Percentiles rank a stretch among this genome's conserved stretches.
Conservation (phyloP, 2,797 vertebrate genomes). For the Cirrhinus molitorella region DNA sequence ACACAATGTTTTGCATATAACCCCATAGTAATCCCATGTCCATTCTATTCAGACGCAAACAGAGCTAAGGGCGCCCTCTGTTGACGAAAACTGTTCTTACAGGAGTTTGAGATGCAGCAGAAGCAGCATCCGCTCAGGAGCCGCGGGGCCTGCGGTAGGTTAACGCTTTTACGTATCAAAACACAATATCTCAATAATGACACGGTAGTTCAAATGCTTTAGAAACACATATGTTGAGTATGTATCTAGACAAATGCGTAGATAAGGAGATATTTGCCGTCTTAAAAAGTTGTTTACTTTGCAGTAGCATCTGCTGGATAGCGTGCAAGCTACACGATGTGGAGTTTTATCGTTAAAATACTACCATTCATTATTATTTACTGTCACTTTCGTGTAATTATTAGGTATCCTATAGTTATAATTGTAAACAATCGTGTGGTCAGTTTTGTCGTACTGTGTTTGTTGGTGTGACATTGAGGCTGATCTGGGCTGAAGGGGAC, state of each 20-base stretch:
- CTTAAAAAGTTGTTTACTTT: constrained; percentile 41
- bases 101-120: background rate
- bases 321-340: constrained; percentile 32
- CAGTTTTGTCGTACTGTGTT: background rate
- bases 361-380: no score
- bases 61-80: constrained; percentile 32
- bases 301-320: constrained; percentile 36
- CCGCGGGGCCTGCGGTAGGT: constrained; percentile 38
- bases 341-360: background rate
- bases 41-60: background rate
- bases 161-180: background rate
- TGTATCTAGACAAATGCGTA: background rate
- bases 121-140: constrained; percentile 13
- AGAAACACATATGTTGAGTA: background rate
- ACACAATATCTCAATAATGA: background rate
- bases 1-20: background rate
- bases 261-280: background rate
- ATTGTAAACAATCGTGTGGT: background rate
- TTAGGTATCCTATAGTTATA: no score
- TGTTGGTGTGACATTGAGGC: constrained; percentile 22
- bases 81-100: background rate
- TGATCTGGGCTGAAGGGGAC: constrained; percentile 29
- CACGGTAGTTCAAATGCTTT: background rate
- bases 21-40: background rate
- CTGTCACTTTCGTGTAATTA: background rate